Percentiles rank a stretch among this genome's conserved stretches.
These are phyloP conservation scores for Lysandra bellargus DNA, from an alignment of 2,888 invertebrate species.

Conservation along the genomic window DNA sequence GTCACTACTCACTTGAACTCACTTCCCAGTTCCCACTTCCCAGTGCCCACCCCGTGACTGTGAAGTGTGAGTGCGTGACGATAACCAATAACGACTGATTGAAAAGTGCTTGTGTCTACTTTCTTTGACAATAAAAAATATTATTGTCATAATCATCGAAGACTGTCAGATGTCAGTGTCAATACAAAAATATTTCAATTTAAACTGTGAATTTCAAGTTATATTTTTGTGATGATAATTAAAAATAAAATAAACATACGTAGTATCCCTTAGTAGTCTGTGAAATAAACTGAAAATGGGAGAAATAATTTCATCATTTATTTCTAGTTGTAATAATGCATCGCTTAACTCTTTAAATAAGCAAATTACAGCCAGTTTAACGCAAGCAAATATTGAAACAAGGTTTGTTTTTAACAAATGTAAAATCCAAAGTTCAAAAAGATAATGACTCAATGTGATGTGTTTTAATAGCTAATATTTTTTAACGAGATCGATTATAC, in stretches of 20 bases:
- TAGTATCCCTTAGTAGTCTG: no score
- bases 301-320: conserved; percentile 11
- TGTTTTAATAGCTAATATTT: neutral
- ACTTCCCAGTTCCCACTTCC: no score
- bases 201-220: neutral
- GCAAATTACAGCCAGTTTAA: conserved; percentile 55
- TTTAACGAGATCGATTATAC: conserved; percentile 20
- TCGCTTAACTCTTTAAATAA: conserved; percentile 48
- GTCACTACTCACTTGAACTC: no score
- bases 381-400: conserved; percentile 49
- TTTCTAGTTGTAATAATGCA: conserved; percentile 28
- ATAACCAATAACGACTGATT: no score
- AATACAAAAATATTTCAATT: neutral
- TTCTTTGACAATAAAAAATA: no score
- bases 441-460: neutral
- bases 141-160: no score
- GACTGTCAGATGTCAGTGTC: neutral
- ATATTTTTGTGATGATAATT: neutral
- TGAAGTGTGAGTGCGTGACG: no score
- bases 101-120: no score
- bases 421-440: neutral
- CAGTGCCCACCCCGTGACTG: no score
- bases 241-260: neutral
- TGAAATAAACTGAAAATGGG: neutral
- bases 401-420: conserved; percentile 49